A percentile compares a stretch with the other conserved stretches of the same genome.
Conservation (phyloP, 2,888 invertebrate genomes). For the Drosophila atripex region DNA sequence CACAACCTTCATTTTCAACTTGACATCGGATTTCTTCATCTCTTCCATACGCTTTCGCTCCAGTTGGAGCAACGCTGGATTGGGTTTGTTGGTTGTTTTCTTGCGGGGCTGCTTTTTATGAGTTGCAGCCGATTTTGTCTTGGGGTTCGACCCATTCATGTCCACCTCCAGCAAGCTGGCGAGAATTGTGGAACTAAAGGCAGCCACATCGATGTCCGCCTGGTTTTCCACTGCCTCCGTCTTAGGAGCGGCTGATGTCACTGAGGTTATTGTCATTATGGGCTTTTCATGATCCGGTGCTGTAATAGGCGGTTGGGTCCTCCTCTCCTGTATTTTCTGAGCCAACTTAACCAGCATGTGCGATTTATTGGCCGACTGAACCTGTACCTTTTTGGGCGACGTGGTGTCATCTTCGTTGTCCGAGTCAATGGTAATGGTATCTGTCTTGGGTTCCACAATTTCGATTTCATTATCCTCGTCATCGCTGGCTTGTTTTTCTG, state of each 20-base stretch:
- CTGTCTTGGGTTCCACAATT: slow-evolving; percentile 83
- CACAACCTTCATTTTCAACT: slow-evolving; percentile 79
- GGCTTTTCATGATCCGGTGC: neutral
- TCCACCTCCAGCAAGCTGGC: slow-evolving; percentile 83
- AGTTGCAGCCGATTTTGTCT: slow-evolving; percentile 19
- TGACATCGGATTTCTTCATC: slow-evolving; percentile 78
- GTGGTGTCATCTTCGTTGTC: slow-evolving; percentile 81
- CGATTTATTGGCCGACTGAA: neutral
- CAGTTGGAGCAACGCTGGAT: slow-evolving; percentile 82
- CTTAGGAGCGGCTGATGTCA: slow-evolving; percentile 38
- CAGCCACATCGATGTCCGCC: slow-evolving; percentile 60
- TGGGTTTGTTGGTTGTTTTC: slow-evolving; percentile 82
- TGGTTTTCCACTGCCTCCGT: neutral
- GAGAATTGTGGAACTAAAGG: slow-evolving; percentile 74
- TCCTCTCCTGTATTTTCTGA: neutral
- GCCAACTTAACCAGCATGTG: neutral
- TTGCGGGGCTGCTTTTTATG: slow-evolving; percentile 82
- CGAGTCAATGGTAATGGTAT: slow-evolving; percentile 83
- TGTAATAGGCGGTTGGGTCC: neutral
- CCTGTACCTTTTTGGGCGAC: slow-evolving; percentile 16
- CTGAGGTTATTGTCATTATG: slow-evolving; percentile 48
- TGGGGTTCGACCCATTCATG: slow-evolving; percentile 60
- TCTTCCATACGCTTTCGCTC: slow-evolving; percentile 80
- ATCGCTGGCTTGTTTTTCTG: slow-evolving; percentile 83
- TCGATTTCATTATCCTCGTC: slow-evolving; percentile 83